These are phyloP conservation scores for Nipponacmea schrenckii DNA, from an alignment of 2,888 invertebrate species.

Conservation along the genomic window DNA sequence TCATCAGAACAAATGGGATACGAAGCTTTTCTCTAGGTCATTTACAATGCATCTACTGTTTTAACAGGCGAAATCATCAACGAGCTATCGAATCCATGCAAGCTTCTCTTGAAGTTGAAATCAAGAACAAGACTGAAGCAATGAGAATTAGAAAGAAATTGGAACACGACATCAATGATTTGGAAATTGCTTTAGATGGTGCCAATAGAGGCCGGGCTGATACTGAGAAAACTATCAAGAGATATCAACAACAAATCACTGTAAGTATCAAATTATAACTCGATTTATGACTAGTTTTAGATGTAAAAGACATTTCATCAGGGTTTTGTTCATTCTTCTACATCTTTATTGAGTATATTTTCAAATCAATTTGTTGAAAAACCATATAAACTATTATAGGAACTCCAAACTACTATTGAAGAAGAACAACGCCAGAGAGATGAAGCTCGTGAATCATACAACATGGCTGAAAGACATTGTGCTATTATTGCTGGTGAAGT, in stretches of 20 bases:
- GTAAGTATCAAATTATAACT: slow-evolving; percentile 9
- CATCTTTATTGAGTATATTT: no score
- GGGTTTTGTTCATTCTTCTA: no score
- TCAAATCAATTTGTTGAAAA: not conserved
- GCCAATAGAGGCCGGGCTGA: slow-evolving; percentile 98
- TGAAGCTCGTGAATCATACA: slow-evolving; percentile 96
- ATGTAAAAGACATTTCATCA: no score
- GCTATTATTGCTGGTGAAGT: slow-evolving; percentile 97
- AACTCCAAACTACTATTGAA: slow-evolving; percentile 93
- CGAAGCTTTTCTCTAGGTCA: no score
- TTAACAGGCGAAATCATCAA: slow-evolving; percentile 93
- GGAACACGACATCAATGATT: not conserved
- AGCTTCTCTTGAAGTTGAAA: slow-evolving; percentile 97
- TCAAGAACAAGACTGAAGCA: slow-evolving; percentile 74
- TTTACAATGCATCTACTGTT: no score
- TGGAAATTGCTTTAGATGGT: slow-evolving; percentile 81
- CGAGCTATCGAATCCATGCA: slow-evolving; percentile 99
- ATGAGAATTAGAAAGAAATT: slow-evolving; percentile 1
- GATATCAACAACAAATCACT: slow-evolving; percentile 97
- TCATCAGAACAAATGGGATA: no score
- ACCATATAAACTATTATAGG: slow-evolving; percentile 27
- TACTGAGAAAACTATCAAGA: slow-evolving; percentile 98
- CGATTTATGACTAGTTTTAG: no score
- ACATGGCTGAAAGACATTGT: slow-evolving; percentile 96
- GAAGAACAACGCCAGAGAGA: slow-evolving; percentile 98